A percentile compares a stretch with the other conserved stretches of the same genome.
Conservation (phyloP, 2,888 invertebrate genomes). For the Eristalinus aeneus region DNA sequence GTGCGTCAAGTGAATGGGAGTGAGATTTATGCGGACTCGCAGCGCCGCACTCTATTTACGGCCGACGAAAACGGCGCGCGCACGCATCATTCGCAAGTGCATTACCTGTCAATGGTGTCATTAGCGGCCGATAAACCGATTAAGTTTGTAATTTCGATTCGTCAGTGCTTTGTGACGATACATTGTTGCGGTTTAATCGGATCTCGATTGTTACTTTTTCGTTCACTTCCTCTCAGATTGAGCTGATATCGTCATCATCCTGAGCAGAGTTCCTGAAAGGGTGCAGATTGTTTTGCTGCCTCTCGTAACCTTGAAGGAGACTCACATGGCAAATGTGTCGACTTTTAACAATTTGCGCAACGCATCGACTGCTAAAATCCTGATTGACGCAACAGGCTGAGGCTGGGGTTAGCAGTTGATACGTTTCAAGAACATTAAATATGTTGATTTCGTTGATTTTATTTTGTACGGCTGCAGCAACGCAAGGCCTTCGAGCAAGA, state of each 20-base stretch:
- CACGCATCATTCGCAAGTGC: conserved; percentile 10
- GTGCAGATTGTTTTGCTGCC: background rate
- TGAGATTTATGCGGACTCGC: background rate
- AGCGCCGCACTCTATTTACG: background rate
- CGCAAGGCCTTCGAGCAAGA: too few relatives aligned
- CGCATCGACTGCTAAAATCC: too few relatives aligned
- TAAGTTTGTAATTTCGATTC: conserved; percentile 18
- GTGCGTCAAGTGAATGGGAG: conserved; percentile 21
- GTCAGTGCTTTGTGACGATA: conserved; percentile 25
- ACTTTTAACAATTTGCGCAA: background rate
- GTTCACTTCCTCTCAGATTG: background rate
- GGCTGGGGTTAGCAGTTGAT: too few relatives aligned
- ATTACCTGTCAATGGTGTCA: conserved; percentile 29
- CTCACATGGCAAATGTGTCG: background rate
- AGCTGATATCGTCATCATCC: background rate
- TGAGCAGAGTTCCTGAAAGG: background rate
- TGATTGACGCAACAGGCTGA: too few relatives aligned
- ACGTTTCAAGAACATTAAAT: too few relatives aligned
- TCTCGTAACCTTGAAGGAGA: background rate
- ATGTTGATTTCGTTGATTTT: too few relatives aligned
- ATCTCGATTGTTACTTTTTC: conserved; percentile 4
- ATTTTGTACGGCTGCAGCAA: too few relatives aligned
- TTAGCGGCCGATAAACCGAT: conserved; percentile 50
- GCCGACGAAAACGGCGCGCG: background rate
- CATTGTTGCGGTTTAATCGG: conserved; percentile 43